Evolutionary conservation across 2,113 vertebrate species (phyloP).

Genomic region (Athene cunicularia): DNA sequence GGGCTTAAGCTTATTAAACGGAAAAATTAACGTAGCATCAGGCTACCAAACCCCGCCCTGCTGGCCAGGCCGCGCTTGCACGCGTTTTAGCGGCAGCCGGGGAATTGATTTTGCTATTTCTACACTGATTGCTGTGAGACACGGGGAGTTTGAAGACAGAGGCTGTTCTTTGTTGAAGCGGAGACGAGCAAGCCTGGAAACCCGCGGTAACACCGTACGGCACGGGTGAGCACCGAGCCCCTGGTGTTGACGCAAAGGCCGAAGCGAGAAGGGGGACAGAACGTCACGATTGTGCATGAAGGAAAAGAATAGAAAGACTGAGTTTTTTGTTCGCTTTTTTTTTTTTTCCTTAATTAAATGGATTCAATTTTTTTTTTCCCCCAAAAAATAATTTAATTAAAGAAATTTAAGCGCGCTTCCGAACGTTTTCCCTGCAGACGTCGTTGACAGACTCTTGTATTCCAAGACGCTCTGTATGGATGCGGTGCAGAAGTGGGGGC

Average conservation of each 20-base stretch:
- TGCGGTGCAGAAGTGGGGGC: slow-evolving; percentile 84
- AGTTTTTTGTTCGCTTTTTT: too few species aligned
- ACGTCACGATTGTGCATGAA: background rate
- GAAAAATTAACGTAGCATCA: background rate
- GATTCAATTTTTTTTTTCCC: background rate
- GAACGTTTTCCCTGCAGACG: slow-evolving; percentile 64
- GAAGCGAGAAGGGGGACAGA: background rate
- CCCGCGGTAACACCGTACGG: too few species aligned
- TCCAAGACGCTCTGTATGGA: slow-evolving; percentile 95
- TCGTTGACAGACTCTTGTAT: slow-evolving; percentile 86
- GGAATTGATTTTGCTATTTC: background rate
- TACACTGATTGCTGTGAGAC: background rate
- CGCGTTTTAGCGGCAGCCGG: background rate
- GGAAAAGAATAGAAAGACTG: background rate
- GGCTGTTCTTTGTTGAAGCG: background rate
- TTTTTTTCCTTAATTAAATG: too few species aligned
- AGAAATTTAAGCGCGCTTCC: background rate
- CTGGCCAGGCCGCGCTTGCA: background rate
- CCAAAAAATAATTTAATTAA: too few species aligned
- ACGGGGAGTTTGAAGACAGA: background rate
- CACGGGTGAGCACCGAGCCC: background rate
- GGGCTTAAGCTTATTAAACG: background rate
- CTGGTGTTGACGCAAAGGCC: background rate
- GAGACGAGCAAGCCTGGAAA: background rate
- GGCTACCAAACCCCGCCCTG: background rate